Evolutionary conservation across 2,888 invertebrate genomes (phyloP).

Genomic region (Drosophila sordidula): DNA sequence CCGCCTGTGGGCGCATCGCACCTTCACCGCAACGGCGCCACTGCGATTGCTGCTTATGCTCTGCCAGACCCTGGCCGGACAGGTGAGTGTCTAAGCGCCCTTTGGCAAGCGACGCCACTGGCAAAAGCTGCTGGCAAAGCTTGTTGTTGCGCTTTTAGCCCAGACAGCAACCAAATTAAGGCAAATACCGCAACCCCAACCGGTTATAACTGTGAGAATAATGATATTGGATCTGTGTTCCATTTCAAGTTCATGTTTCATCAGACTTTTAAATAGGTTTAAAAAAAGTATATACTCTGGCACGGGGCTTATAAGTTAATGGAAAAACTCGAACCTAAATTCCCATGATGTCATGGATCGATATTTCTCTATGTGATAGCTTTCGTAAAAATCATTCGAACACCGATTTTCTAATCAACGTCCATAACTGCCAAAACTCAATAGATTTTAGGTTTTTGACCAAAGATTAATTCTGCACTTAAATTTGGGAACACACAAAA

Average conservation of each 20-base stretch:
- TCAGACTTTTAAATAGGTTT: neutral
- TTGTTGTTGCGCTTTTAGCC: constrained; percentile 26
- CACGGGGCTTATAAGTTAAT: too few relatives aligned
- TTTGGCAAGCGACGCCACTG: constrained; percentile 1
- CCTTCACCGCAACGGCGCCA: constrained; percentile 91
- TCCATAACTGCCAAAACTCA: too few relatives aligned
- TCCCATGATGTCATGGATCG: too few relatives aligned
- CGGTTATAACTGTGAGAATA: neutral
- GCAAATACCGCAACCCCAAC: constrained; percentile 6
- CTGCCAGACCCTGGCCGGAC: constrained; percentile 94
- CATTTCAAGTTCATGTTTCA: neutral
- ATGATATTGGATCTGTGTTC: neutral
- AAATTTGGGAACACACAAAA: too few relatives aligned
- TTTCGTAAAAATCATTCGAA: too few relatives aligned
- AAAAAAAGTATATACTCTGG: too few relatives aligned
- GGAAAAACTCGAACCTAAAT: too few relatives aligned
- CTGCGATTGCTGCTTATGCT: constrained; percentile 92
- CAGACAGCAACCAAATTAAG: constrained; percentile 41
- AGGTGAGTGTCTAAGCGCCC: constrained; percentile 87
- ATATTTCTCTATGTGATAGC: too few relatives aligned
- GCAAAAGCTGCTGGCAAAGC: constrained; percentile 21
- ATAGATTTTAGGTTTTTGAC: too few relatives aligned
- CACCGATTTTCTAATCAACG: too few relatives aligned
- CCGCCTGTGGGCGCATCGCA: constrained; percentile 95
- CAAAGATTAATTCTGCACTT: too few relatives aligned